These are phyloP conservation scores for Amblyjoppa fuscipennis DNA, from an alignment of 2,888 invertebrate genomes.

Conservation along the genomic window DNA sequence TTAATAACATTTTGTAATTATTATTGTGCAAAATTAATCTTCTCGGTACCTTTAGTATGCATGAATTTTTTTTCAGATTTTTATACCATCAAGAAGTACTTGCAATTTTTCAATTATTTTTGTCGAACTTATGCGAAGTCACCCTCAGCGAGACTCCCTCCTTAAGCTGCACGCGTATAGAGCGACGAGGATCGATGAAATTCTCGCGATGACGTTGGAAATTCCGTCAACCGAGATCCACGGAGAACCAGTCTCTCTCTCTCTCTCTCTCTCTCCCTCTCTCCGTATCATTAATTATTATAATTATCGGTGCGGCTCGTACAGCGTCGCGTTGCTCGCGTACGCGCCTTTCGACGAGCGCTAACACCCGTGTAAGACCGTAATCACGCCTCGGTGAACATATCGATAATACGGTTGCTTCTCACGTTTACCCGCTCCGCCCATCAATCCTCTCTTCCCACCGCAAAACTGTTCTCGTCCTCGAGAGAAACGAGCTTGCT, in stretches of 20 bases:
- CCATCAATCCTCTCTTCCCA: not conserved
- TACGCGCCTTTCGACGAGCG: not conserved
- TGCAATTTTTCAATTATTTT: no score
- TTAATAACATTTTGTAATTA: no score
- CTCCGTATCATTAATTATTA: conserved; percentile 28
- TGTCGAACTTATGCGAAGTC: no score
- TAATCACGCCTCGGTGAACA: conserved; percentile 1
- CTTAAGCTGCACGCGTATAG: not conserved
- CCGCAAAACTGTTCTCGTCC: not conserved
- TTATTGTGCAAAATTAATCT: no score
- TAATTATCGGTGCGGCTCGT: conserved; percentile 5
- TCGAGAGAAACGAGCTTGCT: not conserved
- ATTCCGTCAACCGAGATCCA: not conserved
- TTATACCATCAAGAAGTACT: no score
- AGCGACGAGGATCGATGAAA: not conserved
- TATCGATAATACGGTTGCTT: conserved; percentile 20
- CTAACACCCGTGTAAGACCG: conserved; percentile 7
- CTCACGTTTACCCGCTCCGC: not conserved
- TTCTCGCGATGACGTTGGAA: not conserved
- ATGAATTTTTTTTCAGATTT: no score
- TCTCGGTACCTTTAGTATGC: no score
- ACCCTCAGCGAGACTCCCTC: no score
- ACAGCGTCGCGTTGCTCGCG: not conserved
- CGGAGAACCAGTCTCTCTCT: not conserved
- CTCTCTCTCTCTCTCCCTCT: not conserved